Base-by-base conservation (phyloP, 2,888 invertebrate species). In the Pandemis heparana region DNA sequence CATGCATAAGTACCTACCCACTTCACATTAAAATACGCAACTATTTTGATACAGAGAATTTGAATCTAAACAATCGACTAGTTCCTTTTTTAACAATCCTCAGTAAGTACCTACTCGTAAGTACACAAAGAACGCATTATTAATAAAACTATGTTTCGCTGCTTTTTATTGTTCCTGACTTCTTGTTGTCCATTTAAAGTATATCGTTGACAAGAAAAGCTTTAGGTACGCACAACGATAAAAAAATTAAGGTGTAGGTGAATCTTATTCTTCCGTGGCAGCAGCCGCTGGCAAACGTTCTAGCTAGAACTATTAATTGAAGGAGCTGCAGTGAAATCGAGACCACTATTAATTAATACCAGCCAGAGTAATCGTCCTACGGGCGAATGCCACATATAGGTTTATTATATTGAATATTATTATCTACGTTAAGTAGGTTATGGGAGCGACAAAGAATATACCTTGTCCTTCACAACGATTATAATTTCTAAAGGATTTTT, bases 351-450 rank as follows among this genome's bases (percentile, higher is more conserved):
- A 38, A 59, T 69, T 48, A 38, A 65, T 48, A 46, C 63, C 63
- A 32, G 46, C 63, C 63, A 32, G 46, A 64, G 64, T 39, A 74
- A 51, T 64, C 39, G 23, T 48, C 62, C 59, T 14, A 23, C 41
- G 60, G 41, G 46, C 48, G 23, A 16, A 46, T 41, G 18, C 23
- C 23, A 64, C 38, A 59, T 18, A 16, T 18, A 64, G 65, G 69
- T 74, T 74, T 74, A 70, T 64, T 70, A 74, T 48, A 64, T 41
- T 51, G 70, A 70, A 53, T 65, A 65, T 6, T n/a, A 48, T 41
- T 8, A 16, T 48, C 43, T 32, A 43, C 7, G 5, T 7, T 41
- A 69, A 62, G 56, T 73, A 16, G 69, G 69, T 69, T 64, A 69
- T 39, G 41, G 66, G 60, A 48, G 56, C 12, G 23, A n/a, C n/a